phyloP scores from a whole-genome alignment of 2,797 vertebrate species.

The Acomys russatus region DNA sequence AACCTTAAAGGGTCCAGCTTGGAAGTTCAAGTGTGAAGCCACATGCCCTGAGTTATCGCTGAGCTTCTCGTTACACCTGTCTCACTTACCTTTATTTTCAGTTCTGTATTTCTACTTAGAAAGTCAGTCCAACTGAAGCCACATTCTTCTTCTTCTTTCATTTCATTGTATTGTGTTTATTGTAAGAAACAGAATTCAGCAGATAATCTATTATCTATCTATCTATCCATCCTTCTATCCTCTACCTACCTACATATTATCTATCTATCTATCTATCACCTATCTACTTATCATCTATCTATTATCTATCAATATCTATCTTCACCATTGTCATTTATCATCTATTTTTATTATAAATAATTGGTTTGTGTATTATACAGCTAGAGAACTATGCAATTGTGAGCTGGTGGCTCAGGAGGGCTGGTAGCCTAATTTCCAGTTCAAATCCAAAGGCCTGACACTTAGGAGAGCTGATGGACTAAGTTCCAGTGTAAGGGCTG shows the following conservation, averaged over 20 bases:
- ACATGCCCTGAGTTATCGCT: not conserved
- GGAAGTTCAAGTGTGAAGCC: not conserved
- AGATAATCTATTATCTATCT: not conserved
- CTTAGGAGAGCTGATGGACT: not conserved
- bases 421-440: not conserved
- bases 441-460: not conserved
- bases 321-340: not conserved
- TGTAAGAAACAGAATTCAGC: constrained; percentile 60
- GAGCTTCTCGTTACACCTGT: constrained; percentile 54
- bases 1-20: not conserved
- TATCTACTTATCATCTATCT: not conserved
- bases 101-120: constrained; percentile 38
- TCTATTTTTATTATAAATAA: not conserved
- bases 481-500: not conserved
- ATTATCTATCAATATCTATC: not conserved
- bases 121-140: constrained; percentile 14
- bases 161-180: constrained; percentile 21
- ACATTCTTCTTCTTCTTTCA: constrained; percentile 41
- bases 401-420: not conserved
- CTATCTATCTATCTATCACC: not conserved
- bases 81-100: not conserved
- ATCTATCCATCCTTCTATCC: not conserved
- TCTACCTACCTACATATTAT: not conserved
- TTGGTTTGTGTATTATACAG: not conserved
- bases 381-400: not conserved